phyloP scores from a whole-genome alignment of 1,140 invertebrate species.

The Bombyx mandarina region DNA sequence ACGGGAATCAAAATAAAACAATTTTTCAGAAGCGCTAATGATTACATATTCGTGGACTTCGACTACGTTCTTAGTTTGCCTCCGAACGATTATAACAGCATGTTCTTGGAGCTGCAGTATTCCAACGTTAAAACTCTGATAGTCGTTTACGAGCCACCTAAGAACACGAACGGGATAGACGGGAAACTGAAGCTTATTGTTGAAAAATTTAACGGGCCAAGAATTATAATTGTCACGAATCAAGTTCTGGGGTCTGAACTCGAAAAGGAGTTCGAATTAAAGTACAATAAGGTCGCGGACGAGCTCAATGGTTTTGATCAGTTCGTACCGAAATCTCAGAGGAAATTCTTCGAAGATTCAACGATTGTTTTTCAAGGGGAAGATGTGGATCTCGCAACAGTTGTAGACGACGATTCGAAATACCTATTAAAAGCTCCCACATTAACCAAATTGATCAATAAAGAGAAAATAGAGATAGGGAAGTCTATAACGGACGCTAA shows the following conservation, averaged over 20 bases:
- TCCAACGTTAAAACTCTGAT: slow-evolving; percentile 9
- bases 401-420: slow-evolving; percentile 10
- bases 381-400: slow-evolving; percentile 7
- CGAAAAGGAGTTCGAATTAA: not conserved
- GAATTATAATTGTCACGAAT: slow-evolving; percentile 12
- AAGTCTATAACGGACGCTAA: not conserved
- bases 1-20: slow-evolving; percentile 15
- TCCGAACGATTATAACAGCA: slow-evolving; percentile 8
- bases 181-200: slow-evolving; percentile 4
- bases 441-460: slow-evolving; percentile 10
- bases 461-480: slow-evolving; percentile 14
- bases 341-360: slow-evolving; percentile 2
- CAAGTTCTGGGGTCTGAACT: slow-evolving; percentile 1
- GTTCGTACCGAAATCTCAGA: slow-evolving; percentile 6
- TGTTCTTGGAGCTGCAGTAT: slow-evolving; percentile 9
- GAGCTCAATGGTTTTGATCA: slow-evolving; percentile 6
- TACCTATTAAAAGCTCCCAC: slow-evolving; percentile 6
- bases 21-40: slow-evolving; percentile 1
- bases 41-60: slow-evolving; percentile 14
- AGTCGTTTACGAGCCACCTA: slow-evolving; percentile 10
- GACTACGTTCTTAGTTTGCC: slow-evolving; percentile 14
- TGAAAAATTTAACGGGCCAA: slow-evolving; percentile 5
- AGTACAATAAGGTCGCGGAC: slow-evolving; percentile 4
- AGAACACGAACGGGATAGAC: not conserved
- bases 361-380: slow-evolving; percentile 17